Evolutionary conservation across 1,140 invertebrate species (phyloP).

Genomic region (Ctenoplectra terminalis): DNA sequence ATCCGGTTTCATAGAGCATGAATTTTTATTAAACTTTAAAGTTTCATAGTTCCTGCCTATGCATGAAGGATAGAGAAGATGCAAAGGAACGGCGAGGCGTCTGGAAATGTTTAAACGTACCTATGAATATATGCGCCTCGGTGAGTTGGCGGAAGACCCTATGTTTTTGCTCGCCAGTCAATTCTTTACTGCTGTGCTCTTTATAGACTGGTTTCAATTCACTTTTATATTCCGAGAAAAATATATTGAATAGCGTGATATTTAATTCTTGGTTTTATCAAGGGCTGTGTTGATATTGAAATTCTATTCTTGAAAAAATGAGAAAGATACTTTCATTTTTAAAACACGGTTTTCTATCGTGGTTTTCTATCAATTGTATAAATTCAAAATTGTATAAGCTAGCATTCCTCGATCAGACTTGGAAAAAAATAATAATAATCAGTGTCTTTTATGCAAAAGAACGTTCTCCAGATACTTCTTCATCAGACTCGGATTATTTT

Average conservation of each 20-base stretch:
- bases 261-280: background rate
- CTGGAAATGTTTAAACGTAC: background rate
- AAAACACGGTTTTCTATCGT: background rate
- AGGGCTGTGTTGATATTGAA: too few species aligned
- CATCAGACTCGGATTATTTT: background rate
- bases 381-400: background rate
- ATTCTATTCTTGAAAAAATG: too few species aligned
- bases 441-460: background rate
- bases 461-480: background rate
- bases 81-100: background rate
- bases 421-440: background rate
- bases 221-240: too few species aligned
- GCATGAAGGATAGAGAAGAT: too few species aligned
- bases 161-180: background rate
- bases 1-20: conserved; percentile 12
- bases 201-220: too few species aligned
- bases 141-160: background rate
- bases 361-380: too few species aligned
- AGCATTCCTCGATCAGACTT: background rate
- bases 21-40: conserved; percentile 41
- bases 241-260: too few species aligned
- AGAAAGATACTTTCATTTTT: too few species aligned
- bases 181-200: background rate
- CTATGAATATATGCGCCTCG: background rate
- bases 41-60: background rate